Evolutionary conservation across 2,888 invertebrate genomes (phyloP), one percentile per base, ranked within the genome.

Genomic region (Patella ulyssiponensis): DNA sequence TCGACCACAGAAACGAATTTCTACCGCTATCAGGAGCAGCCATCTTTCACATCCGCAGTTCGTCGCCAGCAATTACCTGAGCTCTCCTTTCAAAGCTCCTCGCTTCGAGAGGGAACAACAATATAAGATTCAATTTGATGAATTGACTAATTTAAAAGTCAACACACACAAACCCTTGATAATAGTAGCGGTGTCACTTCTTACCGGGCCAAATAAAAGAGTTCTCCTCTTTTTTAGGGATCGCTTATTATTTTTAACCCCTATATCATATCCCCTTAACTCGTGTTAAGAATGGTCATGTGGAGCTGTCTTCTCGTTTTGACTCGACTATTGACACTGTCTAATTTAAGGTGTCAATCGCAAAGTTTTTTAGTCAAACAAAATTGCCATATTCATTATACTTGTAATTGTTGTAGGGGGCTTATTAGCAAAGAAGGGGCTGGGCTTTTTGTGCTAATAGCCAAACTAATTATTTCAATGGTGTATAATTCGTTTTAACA

Each of bases 121-220:
- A 74, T 74, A 74, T 64, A 74, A 74, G 51, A 74, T 74, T 69
- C 74, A 74, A 69, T 69, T 58, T 74, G 74, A 64, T 74, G 74
- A 74, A 74, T 74, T 74, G 74, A 64, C 74, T 58, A 74, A 74
- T 74, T 74, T 74, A 74, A 64, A 51, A 64, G 58, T 64, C 23
- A 69, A 69, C 33, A 74, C 51, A 58, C 23, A 64, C 51, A 74
- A 44, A 74, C 58, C 20, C 64, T 51, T 69, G 15, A 64, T 74
- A 69, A 74, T 74, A 74, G 74, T 51, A 74, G 74, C 64, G 51
- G 69, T 51, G 74, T 74, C 69, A 74, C 64, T 74, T 64, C 64
- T 69, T 64, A 74, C 64, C 58, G 69, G 17, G 51, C 64, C 64
- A 64, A 5, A 74, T 74, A 74, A 74, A 64, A 74, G 74, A 64